phyloP scores from a whole-genome alignment of 2,113 vertebrate species.

The Xiphorhynchus elegans region DNA sequence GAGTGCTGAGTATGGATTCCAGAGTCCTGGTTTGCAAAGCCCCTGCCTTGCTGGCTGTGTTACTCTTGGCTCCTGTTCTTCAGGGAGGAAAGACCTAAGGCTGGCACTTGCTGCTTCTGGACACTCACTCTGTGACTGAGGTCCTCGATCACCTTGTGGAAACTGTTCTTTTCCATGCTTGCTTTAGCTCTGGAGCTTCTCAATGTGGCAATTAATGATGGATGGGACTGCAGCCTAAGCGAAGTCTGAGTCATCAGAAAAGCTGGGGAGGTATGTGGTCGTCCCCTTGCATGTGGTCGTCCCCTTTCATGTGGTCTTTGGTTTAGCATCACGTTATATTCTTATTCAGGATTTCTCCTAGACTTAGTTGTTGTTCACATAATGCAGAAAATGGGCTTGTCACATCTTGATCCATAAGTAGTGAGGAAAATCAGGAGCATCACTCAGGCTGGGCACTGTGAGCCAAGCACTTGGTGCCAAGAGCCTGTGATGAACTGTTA shows the following conservation, averaged over 20 bases:
- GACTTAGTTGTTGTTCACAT: background rate
- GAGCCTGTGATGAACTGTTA: background rate
- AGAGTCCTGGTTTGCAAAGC: background rate
- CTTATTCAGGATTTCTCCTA: background rate
- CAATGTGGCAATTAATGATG: background rate
- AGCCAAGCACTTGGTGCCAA: background rate
- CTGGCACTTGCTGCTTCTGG: background rate
- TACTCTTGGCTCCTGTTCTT: background rate
- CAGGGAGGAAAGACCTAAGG: background rate
- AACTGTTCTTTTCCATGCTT: background rate
- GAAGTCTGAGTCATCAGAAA: background rate
- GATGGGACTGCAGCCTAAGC: background rate
- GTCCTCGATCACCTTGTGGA: background rate
- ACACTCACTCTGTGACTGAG: background rate
- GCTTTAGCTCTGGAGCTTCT: background rate
- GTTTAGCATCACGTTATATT: background rate
- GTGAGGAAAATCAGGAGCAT: background rate
- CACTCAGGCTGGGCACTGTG: background rate
- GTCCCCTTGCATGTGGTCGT: background rate
- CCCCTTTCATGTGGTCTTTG: background rate
- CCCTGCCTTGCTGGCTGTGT: background rate
- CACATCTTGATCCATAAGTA: background rate
- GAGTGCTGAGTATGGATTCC: accelerated
- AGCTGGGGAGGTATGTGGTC: background rate
- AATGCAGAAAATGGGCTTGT: background rate